Base-by-base conservation (phyloP, 2,797 vertebrate species). In the Tokudaia tokunoshimensis region DNA sequence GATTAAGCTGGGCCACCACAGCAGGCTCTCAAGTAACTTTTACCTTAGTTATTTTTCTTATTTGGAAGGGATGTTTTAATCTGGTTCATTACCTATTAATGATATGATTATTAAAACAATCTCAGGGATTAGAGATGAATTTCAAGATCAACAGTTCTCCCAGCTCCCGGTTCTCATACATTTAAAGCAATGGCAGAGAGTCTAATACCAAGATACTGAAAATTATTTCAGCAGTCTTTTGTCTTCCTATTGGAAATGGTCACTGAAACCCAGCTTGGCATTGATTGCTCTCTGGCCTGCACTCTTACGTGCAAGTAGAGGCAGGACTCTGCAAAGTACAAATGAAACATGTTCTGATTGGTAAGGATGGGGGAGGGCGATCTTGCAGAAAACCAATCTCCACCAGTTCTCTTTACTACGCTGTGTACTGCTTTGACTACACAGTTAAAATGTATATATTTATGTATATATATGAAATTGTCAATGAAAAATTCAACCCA, bases 61-160 rank as follows among this genome's bases (percentile, higher is more conserved):
- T 57, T 20, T 80, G 55, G 50, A 55, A 15, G 52, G 37, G 34
- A 22, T 63, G 34, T 55, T 67, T 76, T 70, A 70, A 65, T 91
- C 15, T 89, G 76, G 5, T 1, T 81, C 9, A 83, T 61, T 76
- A 87, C 31, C 10, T 19, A 6, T n/a, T 55, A 61, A 90, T 57
- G 41, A 26, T 76, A 95, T 15, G 26, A 85, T 70, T 74, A n/a
- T 72, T 89, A 82, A 93, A 89, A 91, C 14, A 44, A 63, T 37
- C 15, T 17, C 9, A 57, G 4, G 20, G 9, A 61, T 74, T 75
- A 52, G 44, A 11, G 17, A 59, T 86, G 44, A 92, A 95, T 9
- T 90, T 72, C 37, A 0, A 92, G 57, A 37, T 37, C 17, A 72
- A 72, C 34, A 72, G 70, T 37, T n/a, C 70, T 37, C 5, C 3